These are phyloP conservation scores for Styela clava DNA, from an alignment of 23 tunicate species.

Conservation along the genomic window DNA sequence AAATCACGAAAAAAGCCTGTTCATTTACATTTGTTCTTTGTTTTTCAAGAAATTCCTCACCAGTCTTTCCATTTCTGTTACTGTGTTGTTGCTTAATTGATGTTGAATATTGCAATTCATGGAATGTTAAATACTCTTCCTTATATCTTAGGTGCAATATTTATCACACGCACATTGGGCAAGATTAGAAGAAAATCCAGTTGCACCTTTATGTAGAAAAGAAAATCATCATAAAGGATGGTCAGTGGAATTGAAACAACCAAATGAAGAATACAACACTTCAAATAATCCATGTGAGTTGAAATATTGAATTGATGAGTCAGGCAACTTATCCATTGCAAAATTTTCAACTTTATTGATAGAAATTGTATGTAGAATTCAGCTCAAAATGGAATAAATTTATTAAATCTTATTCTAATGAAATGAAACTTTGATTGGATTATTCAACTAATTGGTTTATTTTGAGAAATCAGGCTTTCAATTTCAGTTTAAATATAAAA, in stretches of 20 bases:
- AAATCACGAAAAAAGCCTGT: no score
- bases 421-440: no score
- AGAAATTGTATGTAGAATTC: no score
- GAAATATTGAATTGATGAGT: no score
- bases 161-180: constrained; percentile 20
- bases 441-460: no score
- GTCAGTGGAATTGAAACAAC: constrained; percentile 20
- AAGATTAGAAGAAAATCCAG: constrained; percentile 14
- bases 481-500: no score
- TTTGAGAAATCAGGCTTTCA: no score
- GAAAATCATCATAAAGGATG: constrained; percentile 28
- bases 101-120: neutral
- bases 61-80: no score
- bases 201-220: constrained; percentile 19
- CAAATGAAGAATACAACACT: constrained; percentile 1
- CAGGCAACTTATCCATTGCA: no score
- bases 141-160: constrained; percentile 24
- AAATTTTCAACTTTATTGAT: no score
- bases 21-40: neutral
- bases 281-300: constrained; percentile 3
- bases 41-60: neutral
- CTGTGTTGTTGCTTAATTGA: neutral
- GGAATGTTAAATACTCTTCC: neutral
- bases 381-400: no score
- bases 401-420: no score